These are phyloP conservation scores for Agrochola lota DNA, from an alignment of 2,888 invertebrate species.

Conservation along the genomic window DNA sequence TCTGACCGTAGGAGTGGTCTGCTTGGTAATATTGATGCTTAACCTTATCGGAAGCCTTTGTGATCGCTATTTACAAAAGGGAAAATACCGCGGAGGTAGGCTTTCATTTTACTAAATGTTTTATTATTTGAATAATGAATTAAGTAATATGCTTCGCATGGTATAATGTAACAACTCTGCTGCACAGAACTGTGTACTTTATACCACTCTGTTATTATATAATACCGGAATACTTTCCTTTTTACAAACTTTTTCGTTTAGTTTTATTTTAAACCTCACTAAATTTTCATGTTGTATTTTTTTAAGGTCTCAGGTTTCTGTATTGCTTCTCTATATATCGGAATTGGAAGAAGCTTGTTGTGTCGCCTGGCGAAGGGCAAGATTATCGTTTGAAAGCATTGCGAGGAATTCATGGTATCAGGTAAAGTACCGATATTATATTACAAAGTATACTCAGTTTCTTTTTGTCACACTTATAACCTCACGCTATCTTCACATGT, in stretches of 20 bases:
- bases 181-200: background rate
- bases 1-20: slow-evolving; percentile 31
- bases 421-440: slow-evolving; percentile 51
- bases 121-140: no score
- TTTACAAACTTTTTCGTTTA: background rate
- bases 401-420: slow-evolving; percentile 66
- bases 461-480: background rate
- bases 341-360: slow-evolving; percentile 69
- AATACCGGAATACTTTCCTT: background rate
- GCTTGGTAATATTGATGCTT: slow-evolving; percentile 29
- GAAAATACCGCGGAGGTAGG: slow-evolving; percentile 17
- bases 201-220: background rate
- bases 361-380: slow-evolving; percentile 4
- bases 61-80: slow-evolving; percentile 22
- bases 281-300: background rate
- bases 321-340: slow-evolving; percentile 71
- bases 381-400: slow-evolving; percentile 57
- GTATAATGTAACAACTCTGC: background rate
- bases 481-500: background rate
- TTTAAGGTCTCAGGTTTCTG: slow-evolving; percentile 57
- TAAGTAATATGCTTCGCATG: no score
- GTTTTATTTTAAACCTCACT: background rate
- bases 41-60: slow-evolving; percentile 56
- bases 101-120: background rate
- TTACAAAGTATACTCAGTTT: background rate